Base-by-base conservation (phyloP, 2,797 vertebrate species). In the Prionace glauca region DNA sequence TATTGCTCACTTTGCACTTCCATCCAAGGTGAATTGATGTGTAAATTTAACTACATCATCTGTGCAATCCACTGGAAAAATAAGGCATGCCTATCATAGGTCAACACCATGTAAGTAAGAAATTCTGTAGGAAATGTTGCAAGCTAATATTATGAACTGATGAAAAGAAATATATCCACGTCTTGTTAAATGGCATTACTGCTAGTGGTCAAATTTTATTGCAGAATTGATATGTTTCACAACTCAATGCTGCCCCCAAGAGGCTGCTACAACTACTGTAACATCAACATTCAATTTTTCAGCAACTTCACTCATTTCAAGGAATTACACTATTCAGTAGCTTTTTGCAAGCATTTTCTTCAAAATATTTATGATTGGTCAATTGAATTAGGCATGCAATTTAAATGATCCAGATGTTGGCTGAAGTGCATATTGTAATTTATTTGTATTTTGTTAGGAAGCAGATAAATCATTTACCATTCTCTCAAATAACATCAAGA, bases 351-450 rank as follows among this genome's bases (percentile, higher is more conserved):
- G 50, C 29, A 29, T 90, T 90, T 12, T 60, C 56, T 90, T 60
- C 29, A 90, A 36, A 81, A 62, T 62, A 29, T 90, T 90, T 90
- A 29, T 56, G 24, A 60, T 56, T n/a, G 56, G 56, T 7, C 14
- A 32, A 32, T 62, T 90, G 56, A 90, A 90, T 32, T 90, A 62
- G 87, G 10, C 56, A 60, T 56, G 11, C 56, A 90, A 60, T 86
- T 86, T 86, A 86, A 86, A 86, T 86, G 45, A 81, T 41, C 79
- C 79, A 81, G 79, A 14, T 87, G 84, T 88, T 88, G 3, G 86
- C 45, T 88, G 22, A 36, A 81, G 45, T 88, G 26, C 50, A 88
- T 56, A 88, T 87, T 87, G 0, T 60, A 60, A 88, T 32, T 14
- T 26, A 56, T 60, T 88, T 60, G 36, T 22, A 8, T 88, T 50